Percentiles rank a stretch among this genome's conserved stretches.
Evolutionary conservation across 2,113 vertebrate species (phyloP).

Genomic region (Himantopus leucocephalus): DNA sequence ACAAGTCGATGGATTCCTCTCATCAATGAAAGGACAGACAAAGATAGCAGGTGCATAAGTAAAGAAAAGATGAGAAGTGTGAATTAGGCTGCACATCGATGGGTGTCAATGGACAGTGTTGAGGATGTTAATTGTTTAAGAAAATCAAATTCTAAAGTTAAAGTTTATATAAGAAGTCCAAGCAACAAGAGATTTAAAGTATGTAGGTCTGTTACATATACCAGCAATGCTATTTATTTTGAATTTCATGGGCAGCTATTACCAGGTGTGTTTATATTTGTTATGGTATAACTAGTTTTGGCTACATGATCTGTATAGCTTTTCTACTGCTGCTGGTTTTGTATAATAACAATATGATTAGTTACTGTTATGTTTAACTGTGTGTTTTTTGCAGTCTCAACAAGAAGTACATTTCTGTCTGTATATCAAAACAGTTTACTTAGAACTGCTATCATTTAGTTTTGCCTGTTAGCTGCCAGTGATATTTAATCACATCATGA

Average conservation of each 20-base stretch:
- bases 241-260: neutral
- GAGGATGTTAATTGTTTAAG: slow-evolving; percentile 30
- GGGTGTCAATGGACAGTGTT: slow-evolving; percentile 20
- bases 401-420: neutral
- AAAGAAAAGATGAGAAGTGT: slow-evolving; percentile 43
- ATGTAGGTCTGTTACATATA: slow-evolving; percentile 29
- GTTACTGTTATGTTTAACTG: neutral
- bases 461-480: neutral
- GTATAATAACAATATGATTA: neutral
- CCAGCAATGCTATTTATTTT: slow-evolving; percentile 6
- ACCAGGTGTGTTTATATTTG: slow-evolving; percentile 29
- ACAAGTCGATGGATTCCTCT: slow-evolving; percentile 99
- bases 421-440: neutral
- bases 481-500: neutral
- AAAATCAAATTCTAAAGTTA: slow-evolving; percentile 45
- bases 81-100: slow-evolving; percentile 15
- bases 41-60: slow-evolving; percentile 92
- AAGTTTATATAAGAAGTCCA: slow-evolving; percentile 45
- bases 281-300: neutral
- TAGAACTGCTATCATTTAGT: neutral
- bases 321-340: neutral
- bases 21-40: slow-evolving; percentile 96
- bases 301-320: neutral
- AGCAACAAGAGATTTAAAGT: slow-evolving; percentile 24
- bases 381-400: neutral